Evolutionary conservation across 2,888 invertebrate species (phyloP), one percentile per base, ranked within the genome.

Genomic region (Opisthograptis luteolata): DNA sequence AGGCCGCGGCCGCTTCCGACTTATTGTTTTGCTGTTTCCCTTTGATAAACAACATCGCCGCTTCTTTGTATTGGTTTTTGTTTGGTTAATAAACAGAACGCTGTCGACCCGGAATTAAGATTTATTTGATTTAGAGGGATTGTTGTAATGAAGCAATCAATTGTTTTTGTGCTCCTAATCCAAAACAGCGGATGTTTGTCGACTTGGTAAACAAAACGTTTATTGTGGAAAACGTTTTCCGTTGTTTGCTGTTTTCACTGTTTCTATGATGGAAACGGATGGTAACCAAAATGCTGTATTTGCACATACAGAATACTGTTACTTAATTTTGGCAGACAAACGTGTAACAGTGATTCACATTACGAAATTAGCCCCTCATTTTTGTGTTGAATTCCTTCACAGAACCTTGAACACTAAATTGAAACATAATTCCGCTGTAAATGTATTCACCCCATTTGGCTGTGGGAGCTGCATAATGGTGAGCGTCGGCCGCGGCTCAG

Each of bases 31-130:
- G 64, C 66, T 68, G 70, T 68, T 76, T 74, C 70, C 73, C 70
- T 68, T 73, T 76, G 68, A 73, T 75, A 77, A 81, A 79, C 76
- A 79, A 75, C 71, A 64, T 64, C 64, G 68, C 61, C 68, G 70
- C 70, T 77, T 75, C 79, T 81, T 83, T 80, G 79, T 77, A 81
- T 78, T 80, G 79, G 71, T 76, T 53, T 47, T 54, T 59, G 56
- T 61, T 59, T 51, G 57, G 56, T 55, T 55, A 53, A 57, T 57
- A 57, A 57, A 53, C 48, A 48, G 53, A 40, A 55, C 55, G 57
- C 56, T 50, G 54, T 41, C 53, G 61, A 55, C 46, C 52, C 51
- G 48, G 55, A 57, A 59, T 58, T 59, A 62, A 59, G 53, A 59
- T 62, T 62, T 58, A 59, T 62, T 62, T 55, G 55, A 59, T 59